phyloP scores from a whole-genome alignment of 2,797 vertebrate species.

The Scarus forsteni region DNA sequence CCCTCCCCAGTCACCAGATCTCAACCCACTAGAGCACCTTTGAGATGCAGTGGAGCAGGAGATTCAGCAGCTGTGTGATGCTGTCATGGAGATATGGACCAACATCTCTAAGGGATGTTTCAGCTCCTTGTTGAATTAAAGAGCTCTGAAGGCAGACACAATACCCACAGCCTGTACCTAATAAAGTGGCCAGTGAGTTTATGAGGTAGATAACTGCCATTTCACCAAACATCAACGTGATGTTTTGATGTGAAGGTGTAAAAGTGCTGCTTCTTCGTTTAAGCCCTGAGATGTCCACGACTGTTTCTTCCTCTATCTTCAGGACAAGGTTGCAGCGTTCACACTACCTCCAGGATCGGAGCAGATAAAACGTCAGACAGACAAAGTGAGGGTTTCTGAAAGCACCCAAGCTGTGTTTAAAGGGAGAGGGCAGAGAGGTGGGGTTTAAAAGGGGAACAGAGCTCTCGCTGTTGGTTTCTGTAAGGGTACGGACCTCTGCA shows the following conservation, averaged over 20 bases:
- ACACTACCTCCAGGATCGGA: conserved; percentile 10
- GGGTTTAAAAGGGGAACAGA: conserved; percentile 22
- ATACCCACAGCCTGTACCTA: no score
- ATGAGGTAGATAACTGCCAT: no score
- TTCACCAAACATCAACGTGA: background rate
- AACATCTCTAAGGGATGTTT: no score
- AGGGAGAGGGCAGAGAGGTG: conserved; percentile 12
- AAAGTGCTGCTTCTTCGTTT: conserved; percentile 26
- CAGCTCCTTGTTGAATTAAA: no score
- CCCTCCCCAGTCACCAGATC: no score
- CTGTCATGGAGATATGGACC: no score
- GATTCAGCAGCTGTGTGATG: no score
- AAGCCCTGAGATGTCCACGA: conserved; percentile 6
- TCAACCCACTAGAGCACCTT: no score
- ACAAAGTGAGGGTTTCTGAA: conserved; percentile 1
- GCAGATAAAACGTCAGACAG: background rate
- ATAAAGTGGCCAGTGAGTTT: no score
- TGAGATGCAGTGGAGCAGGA: no score
- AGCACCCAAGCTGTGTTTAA: conserved; percentile 10
- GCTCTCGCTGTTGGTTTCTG: conserved; percentile 28
- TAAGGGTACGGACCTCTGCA: conserved; percentile 18
- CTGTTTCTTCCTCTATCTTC: background rate
- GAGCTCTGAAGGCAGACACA: no score
- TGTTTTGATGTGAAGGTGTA: background rate
- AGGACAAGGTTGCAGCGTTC: conserved; percentile 5